Evolutionary conservation across 1,140 invertebrate species (phyloP).

Genomic region (Drosophila ohnishii): DNA sequence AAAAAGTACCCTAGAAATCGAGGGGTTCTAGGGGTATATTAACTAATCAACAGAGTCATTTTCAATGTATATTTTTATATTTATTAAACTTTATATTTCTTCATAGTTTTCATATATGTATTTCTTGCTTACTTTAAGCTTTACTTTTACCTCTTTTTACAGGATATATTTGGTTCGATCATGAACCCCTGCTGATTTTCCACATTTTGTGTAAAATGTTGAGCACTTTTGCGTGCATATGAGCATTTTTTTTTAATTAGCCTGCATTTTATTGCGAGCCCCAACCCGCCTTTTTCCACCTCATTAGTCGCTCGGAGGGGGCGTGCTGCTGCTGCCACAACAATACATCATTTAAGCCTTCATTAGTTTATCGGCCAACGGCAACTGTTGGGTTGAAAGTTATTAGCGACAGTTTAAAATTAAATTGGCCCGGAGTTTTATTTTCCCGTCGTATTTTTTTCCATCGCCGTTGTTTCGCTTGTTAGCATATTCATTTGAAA

Average conservation of each 20-base stretch:
- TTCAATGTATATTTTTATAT: background rate
- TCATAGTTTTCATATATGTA: background rate
- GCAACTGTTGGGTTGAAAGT: conserved; percentile 64
- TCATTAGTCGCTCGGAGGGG: conserved; percentile 18
- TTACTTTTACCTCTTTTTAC: background rate
- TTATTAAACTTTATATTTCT: background rate
- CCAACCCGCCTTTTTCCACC: conserved; percentile 9
- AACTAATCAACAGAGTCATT: rapidly evolving
- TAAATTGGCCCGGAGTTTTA: conserved; percentile 62
- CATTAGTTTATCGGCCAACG: conserved; percentile 71
- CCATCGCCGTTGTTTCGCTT: conserved; percentile 24
- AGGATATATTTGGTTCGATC: background rate
- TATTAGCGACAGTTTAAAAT: conserved; percentile 80
- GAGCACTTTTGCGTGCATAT: conserved; percentile 27
- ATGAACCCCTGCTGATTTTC: conserved; percentile 4
- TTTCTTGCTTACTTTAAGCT: too few species aligned
- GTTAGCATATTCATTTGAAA: conserved; percentile 74
- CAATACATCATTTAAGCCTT: conserved; percentile 78
- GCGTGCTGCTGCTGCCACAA: conserved; percentile 36
- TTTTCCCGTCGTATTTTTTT: conserved; percentile 10
- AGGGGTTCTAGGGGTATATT: background rate
- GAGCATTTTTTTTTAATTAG: conserved; percentile 63
- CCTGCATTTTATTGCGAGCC: conserved; percentile 70
- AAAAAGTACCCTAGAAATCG: conserved; percentile 4
- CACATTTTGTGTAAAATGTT: conserved; percentile 63